Evolutionary conservation across 2,113 vertebrate genomes (phyloP).

Genomic region (Zosterops hypoxanthus): DNA sequence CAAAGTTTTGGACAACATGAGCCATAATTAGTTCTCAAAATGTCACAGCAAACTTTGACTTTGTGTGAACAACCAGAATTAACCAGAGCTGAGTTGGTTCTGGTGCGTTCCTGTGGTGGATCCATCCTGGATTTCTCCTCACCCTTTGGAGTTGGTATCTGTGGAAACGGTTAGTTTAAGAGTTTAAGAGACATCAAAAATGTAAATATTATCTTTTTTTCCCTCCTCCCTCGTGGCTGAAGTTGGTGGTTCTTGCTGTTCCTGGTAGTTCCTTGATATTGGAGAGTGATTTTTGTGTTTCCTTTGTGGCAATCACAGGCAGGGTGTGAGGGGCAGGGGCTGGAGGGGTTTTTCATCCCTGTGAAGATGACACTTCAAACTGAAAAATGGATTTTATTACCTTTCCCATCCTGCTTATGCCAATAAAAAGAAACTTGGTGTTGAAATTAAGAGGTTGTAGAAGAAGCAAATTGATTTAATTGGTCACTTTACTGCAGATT

Average conservation of each 20-base stretch:
- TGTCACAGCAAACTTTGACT: neutral
- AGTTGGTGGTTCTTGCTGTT: neutral
- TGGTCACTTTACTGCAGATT: neutral
- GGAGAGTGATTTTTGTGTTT: neutral
- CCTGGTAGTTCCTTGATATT: neutral
- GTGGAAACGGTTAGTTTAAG: too few relatives aligned
- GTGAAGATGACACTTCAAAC: neutral
- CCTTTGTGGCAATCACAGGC: fast-evolving
- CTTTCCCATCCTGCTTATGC: neutral
- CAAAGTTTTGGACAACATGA: neutral
- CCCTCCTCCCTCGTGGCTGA: neutral
- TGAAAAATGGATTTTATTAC: neutral
- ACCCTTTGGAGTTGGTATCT: neutral
- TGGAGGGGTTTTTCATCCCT: neutral
- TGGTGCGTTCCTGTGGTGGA: fast-evolving
- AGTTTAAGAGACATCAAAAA: neutral
- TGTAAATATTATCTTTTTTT: neutral
- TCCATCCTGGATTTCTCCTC: neutral
- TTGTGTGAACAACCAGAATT: neutral
- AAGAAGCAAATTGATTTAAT: neutral
- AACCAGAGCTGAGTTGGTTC: neutral
- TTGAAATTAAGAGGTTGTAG: fast-evolving
- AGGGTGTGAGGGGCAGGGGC: neutral
- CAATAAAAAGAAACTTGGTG: neutral
- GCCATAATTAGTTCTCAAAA: fast-evolving